Percentiles rank a stretch among this genome's conserved stretches.
Conservation (phyloP, 2,888 invertebrate species). For the Allacma fusca region DNA sequence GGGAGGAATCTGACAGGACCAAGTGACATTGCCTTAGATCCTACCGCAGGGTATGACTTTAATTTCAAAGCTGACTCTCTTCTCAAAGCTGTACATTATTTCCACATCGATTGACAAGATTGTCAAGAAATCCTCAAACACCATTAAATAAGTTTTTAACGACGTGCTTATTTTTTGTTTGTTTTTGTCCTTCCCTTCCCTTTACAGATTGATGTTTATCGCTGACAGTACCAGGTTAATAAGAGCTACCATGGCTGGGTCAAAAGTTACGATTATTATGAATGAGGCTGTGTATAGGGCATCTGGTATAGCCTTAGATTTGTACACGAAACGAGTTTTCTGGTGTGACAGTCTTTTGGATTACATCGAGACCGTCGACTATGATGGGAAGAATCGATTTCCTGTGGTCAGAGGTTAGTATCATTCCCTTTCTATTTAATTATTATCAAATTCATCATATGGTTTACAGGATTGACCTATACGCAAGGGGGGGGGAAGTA, state of each 20-base stretch:
- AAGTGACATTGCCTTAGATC: conserved; percentile 91
- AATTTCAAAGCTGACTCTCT: too few species aligned
- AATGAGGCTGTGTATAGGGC: conserved; percentile 94
- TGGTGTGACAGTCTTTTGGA: conserved; percentile 97
- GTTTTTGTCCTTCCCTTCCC: too few species aligned
- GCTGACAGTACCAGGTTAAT: conserved; percentile 69
- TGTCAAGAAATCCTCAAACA: too few species aligned
- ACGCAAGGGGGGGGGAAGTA: too few species aligned
- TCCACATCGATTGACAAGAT: too few species aligned
- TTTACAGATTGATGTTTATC: conserved; percentile 67
- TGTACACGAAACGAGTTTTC: conserved; percentile 87
- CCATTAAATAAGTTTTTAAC: too few species aligned
- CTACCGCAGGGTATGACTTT: conserved; percentile 74
- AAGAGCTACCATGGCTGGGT: conserved; percentile 94
- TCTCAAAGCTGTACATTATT: too few species aligned
- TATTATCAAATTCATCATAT: too few species aligned
- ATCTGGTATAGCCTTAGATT: conserved; percentile 88
- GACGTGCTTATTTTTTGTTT: neutral
- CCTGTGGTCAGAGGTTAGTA: conserved; percentile 75
- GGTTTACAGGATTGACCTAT: too few species aligned
- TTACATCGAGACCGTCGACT: conserved; percentile 95
- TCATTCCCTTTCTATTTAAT: too few species aligned
- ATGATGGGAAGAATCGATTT: conserved; percentile 83
- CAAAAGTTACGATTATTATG: conserved; percentile 81
- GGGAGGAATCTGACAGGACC: conserved; percentile 91